These are phyloP conservation scores for Taurulus bubalis DNA, from an alignment of 2,113 vertebrate species.

Conservation along the genomic window DNA sequence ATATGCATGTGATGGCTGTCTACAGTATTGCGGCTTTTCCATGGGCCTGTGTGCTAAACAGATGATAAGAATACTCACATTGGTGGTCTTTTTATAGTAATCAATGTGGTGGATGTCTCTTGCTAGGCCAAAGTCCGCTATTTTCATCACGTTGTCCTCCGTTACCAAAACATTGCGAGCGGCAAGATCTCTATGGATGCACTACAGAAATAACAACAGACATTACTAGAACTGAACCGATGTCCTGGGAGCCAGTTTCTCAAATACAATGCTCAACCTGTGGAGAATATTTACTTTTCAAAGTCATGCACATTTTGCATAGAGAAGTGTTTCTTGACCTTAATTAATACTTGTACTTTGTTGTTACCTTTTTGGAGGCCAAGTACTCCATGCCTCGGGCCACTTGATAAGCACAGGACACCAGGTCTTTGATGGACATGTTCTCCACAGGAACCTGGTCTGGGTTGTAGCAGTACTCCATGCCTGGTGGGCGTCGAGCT, in stretches of 20 bases:
- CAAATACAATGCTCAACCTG: neutral
- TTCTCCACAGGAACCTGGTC: conserved; percentile 90
- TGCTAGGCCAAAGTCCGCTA: conserved; percentile 97
- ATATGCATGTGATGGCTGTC: neutral
- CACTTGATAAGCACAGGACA: conserved; percentile 97
- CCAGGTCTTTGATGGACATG: conserved; percentile 96
- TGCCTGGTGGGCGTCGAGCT: conserved; percentile 92
- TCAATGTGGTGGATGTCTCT: conserved; percentile 98
- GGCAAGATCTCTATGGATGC: conserved; percentile 97
- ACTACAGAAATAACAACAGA: conserved; percentile 79
- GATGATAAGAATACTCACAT: conserved; percentile 85
- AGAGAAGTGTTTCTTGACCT: neutral
- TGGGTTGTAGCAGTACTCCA: conserved; percentile 99
- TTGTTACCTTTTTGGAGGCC: conserved; percentile 93
- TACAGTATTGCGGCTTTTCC: too few relatives aligned
- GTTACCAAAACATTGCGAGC: conserved; percentile 98
- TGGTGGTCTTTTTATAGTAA: conserved; percentile 99
- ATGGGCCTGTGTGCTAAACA: neutral
- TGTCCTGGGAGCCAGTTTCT: neutral
- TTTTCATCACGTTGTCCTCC: conserved; percentile 98
- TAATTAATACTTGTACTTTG: neutral
- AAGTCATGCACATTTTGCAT: neutral
- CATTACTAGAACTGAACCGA: neutral
- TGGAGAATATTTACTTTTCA: neutral
- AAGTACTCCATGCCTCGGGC: conserved; percentile 98